Base-by-base conservation (phyloP, 1,140 invertebrate genomes). In the Bombus fervidus region DNA sequence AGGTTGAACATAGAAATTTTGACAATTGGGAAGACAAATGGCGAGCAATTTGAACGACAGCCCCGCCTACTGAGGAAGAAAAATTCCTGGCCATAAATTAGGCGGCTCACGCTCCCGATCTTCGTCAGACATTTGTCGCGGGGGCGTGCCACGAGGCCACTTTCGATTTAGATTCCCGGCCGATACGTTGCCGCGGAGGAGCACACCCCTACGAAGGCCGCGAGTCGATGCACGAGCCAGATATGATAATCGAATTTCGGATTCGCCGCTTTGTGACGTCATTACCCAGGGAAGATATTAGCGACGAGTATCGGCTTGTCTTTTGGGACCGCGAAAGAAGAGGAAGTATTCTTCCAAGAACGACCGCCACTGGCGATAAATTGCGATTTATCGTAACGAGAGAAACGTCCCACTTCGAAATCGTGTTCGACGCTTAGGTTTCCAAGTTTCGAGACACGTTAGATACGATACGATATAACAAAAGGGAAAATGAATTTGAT, bases 111-210 rank as follows among this genome's bases (percentile, higher is more conserved):
- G 72, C 79, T 71, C 75, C 53, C 69, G 59, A 73, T 88, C 47
- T 41, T 87, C 73, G 71, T 79, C 87, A 72, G 83, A 87, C 81
- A 88, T 88, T 88, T 88, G 86, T 88, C 86, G 87, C 87, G 53
- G 57, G 71, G 71, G 80, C 69, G 62, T 80, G 68, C 53, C 79
- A 47, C 80, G 86, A 79, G 80, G 72, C 66, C 77, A 64, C 41
- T 86, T 89, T 89, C 85, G 90, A 91, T 91, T 91, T 90, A 88
- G 85, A 91, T 91, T 68, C 88, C 25, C 69, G 57, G 28, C 34
- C 41, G 87, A 91, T 90, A 87, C 62, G 74, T 79, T 69, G 71
- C 37, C 43, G 82, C 25, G 75, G 77, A 79, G 64, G 53, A 66
- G 57, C 53, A 28, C 34, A 73, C 15, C 34, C 72, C 28, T n/a